phyloP scores from a whole-genome alignment of 2,888 invertebrate genomes.

The Athripsodes cinereus region DNA sequence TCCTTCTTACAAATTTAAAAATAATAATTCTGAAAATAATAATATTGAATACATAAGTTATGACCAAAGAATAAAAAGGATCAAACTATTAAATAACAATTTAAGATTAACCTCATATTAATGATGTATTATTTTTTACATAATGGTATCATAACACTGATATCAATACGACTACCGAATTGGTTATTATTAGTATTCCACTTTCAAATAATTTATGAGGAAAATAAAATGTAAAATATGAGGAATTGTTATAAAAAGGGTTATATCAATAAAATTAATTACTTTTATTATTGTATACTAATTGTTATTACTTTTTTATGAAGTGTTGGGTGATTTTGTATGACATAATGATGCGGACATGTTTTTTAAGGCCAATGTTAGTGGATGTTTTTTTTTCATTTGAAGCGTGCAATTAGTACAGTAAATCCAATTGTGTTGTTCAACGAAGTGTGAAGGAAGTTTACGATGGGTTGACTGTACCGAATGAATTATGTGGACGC shows the following conservation, averaged over 20 bases:
- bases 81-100: conserved; percentile 2
- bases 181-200: not conserved
- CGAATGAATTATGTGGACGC: conserved; percentile 7
- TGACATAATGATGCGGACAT: too few species aligned
- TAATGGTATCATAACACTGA: not conserved
- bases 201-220: too few species aligned
- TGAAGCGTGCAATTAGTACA: not conserved
- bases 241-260: not conserved
- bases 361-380: not conserved
- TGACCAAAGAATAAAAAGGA: conserved; percentile 3
- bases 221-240: too few species aligned
- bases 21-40: not conserved
- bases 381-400: too few species aligned
- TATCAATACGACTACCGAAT: not conserved
- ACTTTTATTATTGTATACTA: not conserved
- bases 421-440: not conserved
- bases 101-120: not conserved
- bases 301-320: not conserved
- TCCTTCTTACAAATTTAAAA: too few species aligned
- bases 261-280: not conserved
- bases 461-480: conserved; percentile 13
- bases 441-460: conserved; percentile 8
- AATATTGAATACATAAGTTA: conserved; percentile 11
- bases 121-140: not conserved
- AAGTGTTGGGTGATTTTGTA: not conserved